Evolutionary conservation across 1,140 invertebrate genomes (phyloP).

Genomic region (Caenorhabditis remanei): DNA sequence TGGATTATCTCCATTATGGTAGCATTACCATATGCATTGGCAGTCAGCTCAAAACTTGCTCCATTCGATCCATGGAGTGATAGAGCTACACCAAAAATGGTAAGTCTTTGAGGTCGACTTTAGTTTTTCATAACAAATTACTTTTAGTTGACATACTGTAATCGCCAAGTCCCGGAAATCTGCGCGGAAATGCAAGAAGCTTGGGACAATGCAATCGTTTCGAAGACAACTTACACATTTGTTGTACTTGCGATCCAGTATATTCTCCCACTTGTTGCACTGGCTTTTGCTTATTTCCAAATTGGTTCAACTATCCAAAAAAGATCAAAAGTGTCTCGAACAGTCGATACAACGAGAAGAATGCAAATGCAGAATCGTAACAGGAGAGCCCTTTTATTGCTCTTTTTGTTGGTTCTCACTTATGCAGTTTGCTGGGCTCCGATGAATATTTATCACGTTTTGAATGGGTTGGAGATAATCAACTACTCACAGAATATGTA

Average conservation of each 20-base stretch:
- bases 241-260: conserved; percentile 76
- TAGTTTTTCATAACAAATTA: not conserved
- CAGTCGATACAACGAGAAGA: conserved; percentile 68
- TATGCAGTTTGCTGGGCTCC: conserved; percentile 76
- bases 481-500: conserved; percentile 76
- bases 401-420: conserved; percentile 72
- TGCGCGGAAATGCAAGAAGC: conserved; percentile 71
- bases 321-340: conserved; percentile 70
- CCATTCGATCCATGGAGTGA: conserved; percentile 60
- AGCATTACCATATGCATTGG: conserved; percentile 75
- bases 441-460: conserved; percentile 76
- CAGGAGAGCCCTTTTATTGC: conserved; percentile 71
- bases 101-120: not conserved
- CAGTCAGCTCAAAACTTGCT: conserved; percentile 72
- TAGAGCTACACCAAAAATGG: conserved; percentile 66
- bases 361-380: conserved; percentile 66
- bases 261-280: conserved; percentile 73
- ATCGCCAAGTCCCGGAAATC: conserved; percentile 70
- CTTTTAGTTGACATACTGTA: conserved; percentile 71
- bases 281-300: conserved; percentile 76
- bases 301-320: conserved; percentile 76
- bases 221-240: conserved; percentile 73
- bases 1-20: conserved; percentile 74
- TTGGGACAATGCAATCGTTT: conserved; percentile 73
- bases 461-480: conserved; percentile 76